Percentiles rank a stretch among this genome's conserved stretches.
phyloP scores from a whole-genome alignment of 2,797 vertebrate genomes.

The Etheostoma perlongum region DNA sequence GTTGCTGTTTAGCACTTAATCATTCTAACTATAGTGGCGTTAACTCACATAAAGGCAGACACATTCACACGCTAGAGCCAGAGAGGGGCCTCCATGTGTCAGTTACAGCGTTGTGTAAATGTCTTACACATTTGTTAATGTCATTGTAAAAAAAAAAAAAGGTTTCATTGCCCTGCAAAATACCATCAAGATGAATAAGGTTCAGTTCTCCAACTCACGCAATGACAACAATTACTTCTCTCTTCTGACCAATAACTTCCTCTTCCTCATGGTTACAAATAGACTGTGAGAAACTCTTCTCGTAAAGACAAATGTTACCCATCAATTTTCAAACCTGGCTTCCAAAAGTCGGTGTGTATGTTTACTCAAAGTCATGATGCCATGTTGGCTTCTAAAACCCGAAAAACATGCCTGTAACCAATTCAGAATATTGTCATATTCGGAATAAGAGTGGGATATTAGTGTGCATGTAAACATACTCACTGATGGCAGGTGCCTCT shows the following conservation, averaged over 20 bases:
- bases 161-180: background rate
- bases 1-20: conserved; percentile 1
- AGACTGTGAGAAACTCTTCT: background rate
- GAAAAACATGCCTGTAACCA: too few relatives aligned
- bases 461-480: too few relatives aligned
- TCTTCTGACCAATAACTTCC: conserved; percentile 65
- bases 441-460: too few relatives aligned
- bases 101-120: too few relatives aligned
- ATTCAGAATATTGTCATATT: too few relatives aligned
- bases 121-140: too few relatives aligned
- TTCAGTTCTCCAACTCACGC: conserved; percentile 2
- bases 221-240: conserved; percentile 39
- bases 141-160: background rate
- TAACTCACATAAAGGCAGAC: conserved; percentile 11
- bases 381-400: too few relatives aligned
- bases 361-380: too few relatives aligned
- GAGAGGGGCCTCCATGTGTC: background rate
- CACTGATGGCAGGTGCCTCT: background rate
- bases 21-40: conserved; percentile 10
- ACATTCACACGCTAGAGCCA: background rate
- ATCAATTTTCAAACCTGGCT: too few relatives aligned
- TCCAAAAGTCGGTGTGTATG: too few relatives aligned
- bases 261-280: conserved; percentile 4
- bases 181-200: background rate
- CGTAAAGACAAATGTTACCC: too few relatives aligned